Evolutionary conservation across 1,140 invertebrate genomes (phyloP).

Genomic region (Zaprionus ornatus): DNA sequence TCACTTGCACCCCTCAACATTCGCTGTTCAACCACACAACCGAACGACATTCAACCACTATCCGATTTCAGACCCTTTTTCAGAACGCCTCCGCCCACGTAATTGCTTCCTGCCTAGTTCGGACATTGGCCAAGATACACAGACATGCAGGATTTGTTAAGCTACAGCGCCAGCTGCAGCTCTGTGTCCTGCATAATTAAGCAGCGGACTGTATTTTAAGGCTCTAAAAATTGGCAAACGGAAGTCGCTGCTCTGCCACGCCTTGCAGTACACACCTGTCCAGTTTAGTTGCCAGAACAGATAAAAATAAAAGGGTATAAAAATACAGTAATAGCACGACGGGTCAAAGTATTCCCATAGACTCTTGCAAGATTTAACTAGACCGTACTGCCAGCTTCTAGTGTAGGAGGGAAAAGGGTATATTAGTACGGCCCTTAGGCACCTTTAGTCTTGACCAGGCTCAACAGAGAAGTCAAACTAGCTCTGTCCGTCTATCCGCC

Average conservation of each 20-base stretch:
- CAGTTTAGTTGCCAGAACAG: slow-evolving; percentile 41
- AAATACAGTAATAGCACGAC: background rate
- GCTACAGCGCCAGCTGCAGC: background rate
- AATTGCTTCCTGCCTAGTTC: slow-evolving; percentile 78
- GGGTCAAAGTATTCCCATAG: background rate
- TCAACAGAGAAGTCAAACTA: background rate
- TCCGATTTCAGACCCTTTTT: slow-evolving; percentile 70
- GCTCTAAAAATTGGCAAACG: slow-evolving; percentile 73
- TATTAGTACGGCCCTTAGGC: no score
- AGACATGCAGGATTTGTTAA: slow-evolving; percentile 3
- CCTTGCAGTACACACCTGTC: slow-evolving; percentile 69
- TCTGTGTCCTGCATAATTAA: slow-evolving; percentile 70
- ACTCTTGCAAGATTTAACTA: background rate
- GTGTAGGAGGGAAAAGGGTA: background rate
- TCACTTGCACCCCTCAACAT: slow-evolving; percentile 50
- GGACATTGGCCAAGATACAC: slow-evolving; percentile 52
- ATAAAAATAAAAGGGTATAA: slow-evolving; percentile 1
- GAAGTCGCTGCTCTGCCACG: slow-evolving; percentile 53
- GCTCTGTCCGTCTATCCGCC: no score
- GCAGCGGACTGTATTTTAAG: slow-evolving; percentile 62
- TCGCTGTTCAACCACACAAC: slow-evolving; percentile 15
- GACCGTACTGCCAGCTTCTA: no score
- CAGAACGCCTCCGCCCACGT: slow-evolving; percentile 59
- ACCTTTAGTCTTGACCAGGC: background rate
- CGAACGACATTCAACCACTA: slow-evolving; percentile 52